phyloP scores from a whole-genome alignment of 2,113 vertebrate species.

The Grammomys surdaster region DNA sequence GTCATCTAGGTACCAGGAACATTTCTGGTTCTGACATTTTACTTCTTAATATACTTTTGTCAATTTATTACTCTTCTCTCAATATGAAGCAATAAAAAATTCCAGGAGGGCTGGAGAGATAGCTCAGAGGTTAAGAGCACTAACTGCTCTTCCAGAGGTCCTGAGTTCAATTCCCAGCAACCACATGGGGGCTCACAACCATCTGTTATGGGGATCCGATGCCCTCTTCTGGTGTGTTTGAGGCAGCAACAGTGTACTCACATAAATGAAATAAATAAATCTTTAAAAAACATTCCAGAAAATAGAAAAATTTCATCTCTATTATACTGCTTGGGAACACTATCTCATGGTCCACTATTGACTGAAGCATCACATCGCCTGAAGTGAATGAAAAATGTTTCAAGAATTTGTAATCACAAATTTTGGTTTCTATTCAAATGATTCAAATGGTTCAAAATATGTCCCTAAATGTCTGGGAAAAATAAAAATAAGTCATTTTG shows the following conservation, averaged over 20 bases:
- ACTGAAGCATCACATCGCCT: not conserved
- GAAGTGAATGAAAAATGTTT: not conserved
- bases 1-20: not conserved
- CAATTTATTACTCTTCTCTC: not conserved
- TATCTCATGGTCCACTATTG: not conserved
- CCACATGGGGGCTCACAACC: no score
- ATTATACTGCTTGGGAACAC: not conserved
- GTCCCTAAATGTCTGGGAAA: not conserved
- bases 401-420: not conserved
- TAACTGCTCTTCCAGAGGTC: no score
- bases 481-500: not conserved
- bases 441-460: not conserved
- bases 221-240: no score
- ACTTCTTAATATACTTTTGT: not conserved
- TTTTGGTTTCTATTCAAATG: conserved; percentile 27
- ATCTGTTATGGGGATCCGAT: no score
- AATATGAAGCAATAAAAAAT: not conserved
- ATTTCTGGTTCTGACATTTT: conserved; percentile 21
- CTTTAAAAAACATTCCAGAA: not conserved
- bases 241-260: no score
- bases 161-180: no score
- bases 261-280: no score
- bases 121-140: no score
- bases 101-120: no score
- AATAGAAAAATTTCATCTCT: not conserved